A percentile compares a stretch with the other conserved stretches of the same genome.
Conservation (phyloP, 2,888 invertebrate species). For the Crematogaster levior region DNA sequence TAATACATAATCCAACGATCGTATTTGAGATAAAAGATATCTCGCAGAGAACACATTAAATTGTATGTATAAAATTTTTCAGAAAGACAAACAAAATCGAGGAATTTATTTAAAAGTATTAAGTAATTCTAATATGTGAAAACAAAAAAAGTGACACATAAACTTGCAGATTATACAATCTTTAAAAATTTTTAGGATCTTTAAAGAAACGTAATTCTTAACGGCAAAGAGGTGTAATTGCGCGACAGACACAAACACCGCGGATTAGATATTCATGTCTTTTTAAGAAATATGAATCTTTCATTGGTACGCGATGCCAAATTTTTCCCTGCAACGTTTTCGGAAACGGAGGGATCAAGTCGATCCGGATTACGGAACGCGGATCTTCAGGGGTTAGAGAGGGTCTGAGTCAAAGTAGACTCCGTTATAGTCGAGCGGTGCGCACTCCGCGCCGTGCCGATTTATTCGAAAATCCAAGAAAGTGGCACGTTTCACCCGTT, state of each 20-base stretch:
- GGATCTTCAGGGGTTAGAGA: constrained; percentile 63
- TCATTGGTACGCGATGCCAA: constrained; percentile 43
- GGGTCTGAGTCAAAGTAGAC: constrained; percentile 71
- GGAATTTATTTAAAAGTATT: neutral
- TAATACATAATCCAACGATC: neutral
- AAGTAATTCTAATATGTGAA: too few species aligned
- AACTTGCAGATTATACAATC: neutral
- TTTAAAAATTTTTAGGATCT: neutral
- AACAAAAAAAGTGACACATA: too few species aligned
- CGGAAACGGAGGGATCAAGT: constrained; percentile 55
- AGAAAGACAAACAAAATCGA: neutral
- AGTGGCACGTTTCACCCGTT: constrained; percentile 74
- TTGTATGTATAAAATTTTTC: neutral
- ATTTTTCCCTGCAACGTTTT: constrained; percentile 62
- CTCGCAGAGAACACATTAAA: too few species aligned
- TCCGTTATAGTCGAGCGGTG: constrained; percentile 68
- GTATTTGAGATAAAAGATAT: constrained; percentile 16
- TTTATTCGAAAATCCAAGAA: constrained; percentile 78
- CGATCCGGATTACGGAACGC: constrained; percentile 73
- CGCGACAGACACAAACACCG: neutral
- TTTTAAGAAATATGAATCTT: constrained; percentile 42
- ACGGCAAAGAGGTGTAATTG: neutral
- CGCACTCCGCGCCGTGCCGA: constrained; percentile 68
- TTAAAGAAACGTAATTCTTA: neutral
- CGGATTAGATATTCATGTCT: neutral